These are phyloP conservation scores for Malthinus seriepunctatus DNA, from an alignment of 2,888 invertebrate genomes.

Conservation along the genomic window DNA sequence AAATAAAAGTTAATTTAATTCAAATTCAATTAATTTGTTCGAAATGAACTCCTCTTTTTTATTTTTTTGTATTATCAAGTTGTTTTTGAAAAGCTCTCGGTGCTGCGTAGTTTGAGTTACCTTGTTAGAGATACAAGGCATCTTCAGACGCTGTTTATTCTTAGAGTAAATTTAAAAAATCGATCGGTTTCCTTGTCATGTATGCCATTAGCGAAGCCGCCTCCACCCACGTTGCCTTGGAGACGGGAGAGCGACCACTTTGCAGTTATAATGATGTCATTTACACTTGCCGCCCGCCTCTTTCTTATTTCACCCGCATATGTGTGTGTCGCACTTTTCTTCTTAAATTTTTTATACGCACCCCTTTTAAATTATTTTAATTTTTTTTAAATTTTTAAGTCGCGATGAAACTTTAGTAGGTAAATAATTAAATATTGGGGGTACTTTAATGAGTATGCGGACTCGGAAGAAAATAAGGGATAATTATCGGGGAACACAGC, in stretches of 20 bases:
- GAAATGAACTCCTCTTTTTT: background rate
- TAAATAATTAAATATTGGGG: too few species aligned
- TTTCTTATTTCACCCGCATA: slow-evolving; percentile 51
- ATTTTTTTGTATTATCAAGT: background rate
- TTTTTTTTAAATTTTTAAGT: slow-evolving; percentile 4
- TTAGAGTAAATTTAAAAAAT: slow-evolving; percentile 57
- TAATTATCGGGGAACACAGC: slow-evolving; percentile 11
- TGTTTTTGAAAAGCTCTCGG: slow-evolving; percentile 3
- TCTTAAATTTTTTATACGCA: slow-evolving; percentile 14
- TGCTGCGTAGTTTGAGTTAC: slow-evolving; percentile 26
- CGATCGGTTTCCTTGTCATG: slow-evolving; percentile 57
- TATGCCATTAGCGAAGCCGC: slow-evolving; percentile 54
- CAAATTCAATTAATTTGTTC: slow-evolving; percentile 4
- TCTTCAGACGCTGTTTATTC: slow-evolving; percentile 49
- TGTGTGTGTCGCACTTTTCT: slow-evolving; percentile 42
- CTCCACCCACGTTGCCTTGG: slow-evolving; percentile 53
- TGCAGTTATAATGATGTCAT: slow-evolving; percentile 59
- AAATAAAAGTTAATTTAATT: too few species aligned
- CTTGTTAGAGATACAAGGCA: slow-evolving; percentile 34
- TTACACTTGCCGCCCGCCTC: slow-evolving; percentile 56
- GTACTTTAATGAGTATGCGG: too few species aligned
- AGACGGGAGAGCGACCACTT: slow-evolving; percentile 56
- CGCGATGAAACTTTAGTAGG: background rate
- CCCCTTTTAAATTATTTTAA: slow-evolving; percentile 21
- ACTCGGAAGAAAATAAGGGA: too few species aligned